phyloP scores from a whole-genome alignment of 2,797 vertebrate genomes.

The Tamandua tetradactyla region DNA sequence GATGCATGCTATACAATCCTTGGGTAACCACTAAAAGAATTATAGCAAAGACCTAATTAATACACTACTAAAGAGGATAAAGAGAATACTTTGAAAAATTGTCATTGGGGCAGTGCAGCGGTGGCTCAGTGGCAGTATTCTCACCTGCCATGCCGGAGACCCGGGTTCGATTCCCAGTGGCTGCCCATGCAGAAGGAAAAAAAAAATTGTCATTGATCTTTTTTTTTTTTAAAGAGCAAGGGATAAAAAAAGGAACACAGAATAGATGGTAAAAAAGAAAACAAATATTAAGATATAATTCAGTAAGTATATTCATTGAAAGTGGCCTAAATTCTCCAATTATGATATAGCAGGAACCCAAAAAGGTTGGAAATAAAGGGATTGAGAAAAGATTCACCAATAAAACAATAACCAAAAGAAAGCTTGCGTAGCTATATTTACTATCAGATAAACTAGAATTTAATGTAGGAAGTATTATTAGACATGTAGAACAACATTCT shows the following conservation, averaged over 20 bases:
- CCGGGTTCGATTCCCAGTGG: no score
- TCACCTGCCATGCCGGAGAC: no score
- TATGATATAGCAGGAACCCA: background rate
- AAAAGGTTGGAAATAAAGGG: background rate
- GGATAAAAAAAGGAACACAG: background rate
- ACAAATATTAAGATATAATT: background rate
- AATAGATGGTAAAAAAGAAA: background rate
- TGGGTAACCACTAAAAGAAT: background rate
- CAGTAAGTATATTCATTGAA: background rate
- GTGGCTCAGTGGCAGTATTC: no score
- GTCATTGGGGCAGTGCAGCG: no score
- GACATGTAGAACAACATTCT: background rate
- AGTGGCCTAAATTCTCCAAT: background rate
- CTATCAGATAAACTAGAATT: background rate
- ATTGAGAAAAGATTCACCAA: background rate
- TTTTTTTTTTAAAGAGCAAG: background rate
- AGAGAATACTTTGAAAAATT: background rate
- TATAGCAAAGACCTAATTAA: background rate
- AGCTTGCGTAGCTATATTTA: background rate
- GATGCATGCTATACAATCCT: background rate
- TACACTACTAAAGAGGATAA: background rate
- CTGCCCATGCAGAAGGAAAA: no score
- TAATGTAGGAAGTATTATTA: background rate
- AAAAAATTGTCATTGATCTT: no score
- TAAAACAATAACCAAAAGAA: background rate